These are phyloP conservation scores for Gavialis gangeticus DNA, from an alignment of 2,113 vertebrate species.

Conservation along the genomic window DNA sequence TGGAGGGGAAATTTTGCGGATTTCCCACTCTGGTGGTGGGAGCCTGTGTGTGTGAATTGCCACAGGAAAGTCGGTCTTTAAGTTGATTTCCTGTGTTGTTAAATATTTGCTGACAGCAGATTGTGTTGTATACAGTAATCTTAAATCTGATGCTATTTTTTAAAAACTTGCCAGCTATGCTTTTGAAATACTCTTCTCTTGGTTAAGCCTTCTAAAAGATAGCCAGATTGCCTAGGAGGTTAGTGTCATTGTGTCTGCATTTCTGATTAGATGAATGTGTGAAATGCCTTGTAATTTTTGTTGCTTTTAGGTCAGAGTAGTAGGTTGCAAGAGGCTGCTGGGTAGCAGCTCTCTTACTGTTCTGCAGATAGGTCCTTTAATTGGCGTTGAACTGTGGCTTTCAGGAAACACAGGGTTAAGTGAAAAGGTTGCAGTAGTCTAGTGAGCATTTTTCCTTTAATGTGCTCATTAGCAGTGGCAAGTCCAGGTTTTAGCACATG, in stretches of 20 bases:
- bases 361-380: conserved; percentile 54
- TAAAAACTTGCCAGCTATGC: background rate
- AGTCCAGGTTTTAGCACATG: conserved; percentile 81
- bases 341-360: conserved; percentile 11
- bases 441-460: conserved; percentile 74
- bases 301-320: background rate
- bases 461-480: conserved; percentile 82
- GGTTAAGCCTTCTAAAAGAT: background rate
- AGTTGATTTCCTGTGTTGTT: background rate
- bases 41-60: background rate
- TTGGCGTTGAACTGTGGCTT: conserved; percentile 66
- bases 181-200: background rate
- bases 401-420: conserved; percentile 76
- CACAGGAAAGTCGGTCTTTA: background rate
- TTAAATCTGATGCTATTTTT: background rate
- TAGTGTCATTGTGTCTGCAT: background rate
- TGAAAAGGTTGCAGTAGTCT: conserved; percentile 78
- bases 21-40: background rate
- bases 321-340: background rate
- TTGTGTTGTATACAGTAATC: background rate
- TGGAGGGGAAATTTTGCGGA: background rate
- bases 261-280: background rate
- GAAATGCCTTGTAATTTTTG: background rate
- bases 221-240: background rate
- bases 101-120: background rate